Base-by-base conservation (phyloP, 2,113 vertebrate genomes). In the Falco punctatus region DNA sequence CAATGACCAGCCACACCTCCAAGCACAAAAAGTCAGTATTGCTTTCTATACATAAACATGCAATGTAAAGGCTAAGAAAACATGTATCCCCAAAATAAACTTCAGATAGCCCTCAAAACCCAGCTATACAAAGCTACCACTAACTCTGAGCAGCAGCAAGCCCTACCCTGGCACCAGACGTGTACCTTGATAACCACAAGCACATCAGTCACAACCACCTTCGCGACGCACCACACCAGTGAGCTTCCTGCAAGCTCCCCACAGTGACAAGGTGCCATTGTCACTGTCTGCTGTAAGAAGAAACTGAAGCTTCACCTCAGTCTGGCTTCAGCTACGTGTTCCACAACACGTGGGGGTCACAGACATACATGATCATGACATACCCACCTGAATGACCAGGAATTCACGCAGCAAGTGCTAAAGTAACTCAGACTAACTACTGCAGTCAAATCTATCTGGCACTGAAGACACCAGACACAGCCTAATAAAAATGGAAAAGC, bases 31-130 rank as follows among this genome's bases (percentile, higher is more conserved):
- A 8, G 26, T 44, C 35, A 78, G 13, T 9, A 42, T 13, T 51
- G 52, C 35, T 51, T 77, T 23, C 52, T 42, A 24, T 12, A 44
- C 16, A 51, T 15, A n/a, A 86, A n/a, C 12, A 28, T 2, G 11
- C 24, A 75, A 42, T 5, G 35, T 3, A 22, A 54, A 54, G 65
- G n/a, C 10, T 10, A 9, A 55, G 26, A 17, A 62, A 49, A 33
- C 1, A 13, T 0, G 5, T 28, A 40, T 12, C 40, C 35, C 33
- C 21, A 8, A 24, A 48, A 55, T 11, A 30, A 72, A 10, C 15
- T 38, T 7, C 0, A 23, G 42, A 5, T 1, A 13, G 1, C 15
- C 13, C 44, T 9, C 15, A 35, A 19, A 40, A 33, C 16, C 2
- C 66, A n/a, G 81, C 59, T 11, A 30, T 10, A 46, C 54, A 44